These are phyloP conservation scores for Rhabditoides inermis DNA, from an alignment of 2,888 invertebrate species.

Conservation along the genomic window DNA sequence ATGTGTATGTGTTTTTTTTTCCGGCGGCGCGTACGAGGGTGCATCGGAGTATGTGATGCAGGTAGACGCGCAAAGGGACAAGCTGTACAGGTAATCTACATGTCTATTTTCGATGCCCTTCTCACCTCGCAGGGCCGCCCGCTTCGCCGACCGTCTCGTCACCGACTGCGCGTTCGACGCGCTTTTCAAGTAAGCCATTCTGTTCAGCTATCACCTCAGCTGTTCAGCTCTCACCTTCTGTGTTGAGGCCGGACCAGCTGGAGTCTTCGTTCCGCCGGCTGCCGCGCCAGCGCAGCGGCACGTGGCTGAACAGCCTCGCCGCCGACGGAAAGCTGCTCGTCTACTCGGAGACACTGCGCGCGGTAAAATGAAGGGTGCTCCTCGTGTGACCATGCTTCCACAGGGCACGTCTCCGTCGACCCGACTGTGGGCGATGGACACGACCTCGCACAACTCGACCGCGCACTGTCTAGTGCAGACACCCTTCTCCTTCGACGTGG, in stretches of 20 bases:
- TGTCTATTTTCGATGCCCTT: too few relatives aligned
- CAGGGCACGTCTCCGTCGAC: neutral
- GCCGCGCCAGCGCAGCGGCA: constrained; percentile 9
- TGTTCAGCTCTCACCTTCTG: neutral
- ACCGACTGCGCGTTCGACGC: constrained; percentile 33
- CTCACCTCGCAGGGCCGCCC: too few relatives aligned
- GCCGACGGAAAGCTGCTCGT: constrained; percentile 28
- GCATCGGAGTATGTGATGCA: constrained; percentile 21
- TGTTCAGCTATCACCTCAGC: neutral
- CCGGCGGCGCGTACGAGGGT: constrained; percentile 12
- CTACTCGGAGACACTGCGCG: constrained; percentile 25
- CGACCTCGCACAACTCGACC: too few relatives aligned
- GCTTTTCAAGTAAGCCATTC: constrained; percentile 26
- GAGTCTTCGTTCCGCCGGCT: constrained; percentile 12
- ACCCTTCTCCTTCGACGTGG: constrained; percentile 20
- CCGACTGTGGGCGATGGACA: neutral
- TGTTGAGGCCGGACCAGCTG: constrained; percentile 11
- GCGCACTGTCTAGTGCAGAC: constrained; percentile 15
- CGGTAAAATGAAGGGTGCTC: too few relatives aligned
- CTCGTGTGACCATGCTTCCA: neutral
- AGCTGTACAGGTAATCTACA: constrained; percentile 20
- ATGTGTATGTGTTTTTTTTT: neutral
- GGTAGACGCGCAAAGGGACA: constrained; percentile 27
- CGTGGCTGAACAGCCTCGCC: constrained; percentile 23
- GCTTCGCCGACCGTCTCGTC: constrained; percentile 16